Evolutionary conservation across 2,888 invertebrate species (phyloP).

Genomic region (Scaptomyza polygonia): DNA sequence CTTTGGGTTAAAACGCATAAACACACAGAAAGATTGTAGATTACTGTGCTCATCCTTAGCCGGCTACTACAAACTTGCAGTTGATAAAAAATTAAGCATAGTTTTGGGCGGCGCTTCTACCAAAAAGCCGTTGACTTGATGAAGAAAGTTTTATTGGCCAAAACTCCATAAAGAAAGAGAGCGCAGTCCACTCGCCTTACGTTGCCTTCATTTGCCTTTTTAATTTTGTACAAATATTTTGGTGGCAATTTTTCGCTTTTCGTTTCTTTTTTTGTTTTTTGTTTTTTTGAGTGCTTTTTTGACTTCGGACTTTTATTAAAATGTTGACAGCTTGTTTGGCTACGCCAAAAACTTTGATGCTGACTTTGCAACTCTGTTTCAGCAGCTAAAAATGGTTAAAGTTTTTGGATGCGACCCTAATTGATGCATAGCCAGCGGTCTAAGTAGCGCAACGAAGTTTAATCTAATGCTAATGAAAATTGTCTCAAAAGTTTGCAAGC

Average conservation of each 20-base stretch:
- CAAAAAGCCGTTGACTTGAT: constrained; percentile 71
- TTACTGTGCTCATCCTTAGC: constrained; percentile 7
- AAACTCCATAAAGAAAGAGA: constrained; percentile 5
- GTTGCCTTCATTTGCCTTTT: constrained; percentile 53
- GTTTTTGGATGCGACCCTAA: constrained; percentile 10
- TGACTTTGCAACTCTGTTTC: constrained; percentile 11
- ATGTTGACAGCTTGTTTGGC: constrained; percentile 71
- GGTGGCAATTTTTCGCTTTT: constrained; percentile 39
- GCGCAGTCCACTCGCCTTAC: background rate
- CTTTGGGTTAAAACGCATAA: constrained; percentile 68
- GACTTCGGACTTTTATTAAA: constrained; percentile 52
- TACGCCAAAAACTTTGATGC: constrained; percentile 20
- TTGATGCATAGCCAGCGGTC: constrained; percentile 14
- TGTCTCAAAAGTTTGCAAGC: background rate
- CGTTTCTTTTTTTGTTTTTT: constrained; percentile 2
- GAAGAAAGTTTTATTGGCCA: constrained; percentile 77
- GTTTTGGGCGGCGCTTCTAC: constrained; percentile 60
- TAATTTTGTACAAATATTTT: constrained; percentile 70
- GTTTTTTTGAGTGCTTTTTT: constrained; percentile 5
- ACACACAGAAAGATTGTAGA: constrained; percentile 18
- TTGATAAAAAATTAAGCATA: constrained; percentile 69
- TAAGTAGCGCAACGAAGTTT: background rate
- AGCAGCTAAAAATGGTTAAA: constrained; percentile 1
- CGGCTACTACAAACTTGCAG: constrained; percentile 34
- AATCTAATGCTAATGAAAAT: constrained; percentile 1